Conservation (phyloP, 2,113 vertebrate genomes). For the Apus apus region DNA sequence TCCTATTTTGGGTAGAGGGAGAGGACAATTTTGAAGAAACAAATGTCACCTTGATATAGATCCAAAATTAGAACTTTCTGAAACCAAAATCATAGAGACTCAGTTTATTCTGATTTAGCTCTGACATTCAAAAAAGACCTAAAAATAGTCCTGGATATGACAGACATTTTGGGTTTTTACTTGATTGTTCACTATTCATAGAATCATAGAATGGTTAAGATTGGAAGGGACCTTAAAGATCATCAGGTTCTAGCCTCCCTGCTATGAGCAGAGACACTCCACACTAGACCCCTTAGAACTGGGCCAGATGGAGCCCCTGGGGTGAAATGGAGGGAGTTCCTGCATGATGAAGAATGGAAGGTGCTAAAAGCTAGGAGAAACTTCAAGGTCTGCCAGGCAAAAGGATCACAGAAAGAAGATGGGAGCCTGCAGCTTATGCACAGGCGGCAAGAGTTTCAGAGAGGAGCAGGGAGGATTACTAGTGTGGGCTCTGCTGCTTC, state of each 20-base stretch:
- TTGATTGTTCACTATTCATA: not conserved
- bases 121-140: not conserved
- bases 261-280: too few species aligned
- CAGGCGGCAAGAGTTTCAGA: not conserved
- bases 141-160: not conserved
- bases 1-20: not conserved
- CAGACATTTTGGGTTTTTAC: not conserved
- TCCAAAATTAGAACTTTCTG: not conserved
- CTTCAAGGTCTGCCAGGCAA: not conserved
- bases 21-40: not conserved
- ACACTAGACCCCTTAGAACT: not conserved
- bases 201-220: too few species aligned
- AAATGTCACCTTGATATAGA: not conserved
- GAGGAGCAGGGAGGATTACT: not conserved
- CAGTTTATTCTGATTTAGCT: not conserved
- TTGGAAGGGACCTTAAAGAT: too few species aligned
- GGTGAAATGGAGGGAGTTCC: not conserved
- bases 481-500: not conserved
- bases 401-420: not conserved
- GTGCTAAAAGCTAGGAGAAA: not conserved
- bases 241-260: too few species aligned
- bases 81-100: not conserved
- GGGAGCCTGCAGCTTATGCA: accelerated
- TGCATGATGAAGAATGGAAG: accelerated
- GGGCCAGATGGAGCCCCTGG: not conserved